phyloP scores from a whole-genome alignment of 2,113 vertebrate species.

The Pelobates fuscus region DNA sequence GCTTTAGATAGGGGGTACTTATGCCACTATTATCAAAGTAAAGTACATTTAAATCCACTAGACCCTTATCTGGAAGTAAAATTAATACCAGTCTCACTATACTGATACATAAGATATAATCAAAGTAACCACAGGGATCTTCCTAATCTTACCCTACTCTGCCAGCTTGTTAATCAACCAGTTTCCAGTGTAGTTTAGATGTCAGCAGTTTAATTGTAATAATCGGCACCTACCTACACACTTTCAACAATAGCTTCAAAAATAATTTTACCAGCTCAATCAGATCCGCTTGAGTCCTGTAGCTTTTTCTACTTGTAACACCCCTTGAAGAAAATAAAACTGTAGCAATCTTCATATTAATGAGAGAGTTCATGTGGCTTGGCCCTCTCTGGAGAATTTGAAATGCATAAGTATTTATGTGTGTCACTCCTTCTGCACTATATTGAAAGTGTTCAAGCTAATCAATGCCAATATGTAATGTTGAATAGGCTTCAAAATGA shows the following conservation, averaged over 20 bases:
- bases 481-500: conserved; percentile 47
- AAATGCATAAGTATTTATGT: conserved; percentile 51
- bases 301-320: conserved; percentile 25
- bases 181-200: conserved; percentile 50
- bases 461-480: conserved; percentile 50
- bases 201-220: conserved; percentile 44
- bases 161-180: conserved; percentile 61
- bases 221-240: conserved; percentile 45
- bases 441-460: conserved; percentile 51
- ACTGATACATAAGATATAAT: conserved; percentile 47
- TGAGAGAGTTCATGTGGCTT: conserved; percentile 46
- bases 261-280: not conserved
- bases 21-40: conserved; percentile 28
- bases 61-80: conserved; percentile 48
- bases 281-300: conserved; percentile 38
- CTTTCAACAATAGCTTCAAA: conserved; percentile 39
- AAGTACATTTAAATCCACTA: conserved; percentile 30
- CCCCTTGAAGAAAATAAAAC: conserved; percentile 40
- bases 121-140: conserved; percentile 42
- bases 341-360: conserved; percentile 25
- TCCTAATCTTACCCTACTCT: conserved; percentile 43
- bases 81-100: conserved; percentile 42
- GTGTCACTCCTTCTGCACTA: conserved; percentile 51
- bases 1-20: conserved; percentile 9
- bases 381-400: conserved; percentile 14